A percentile compares a stretch with the other conserved stretches of the same genome.
These are phyloP conservation scores for Tachycineta bicolor DNA, from an alignment of 2,113 vertebrate species.

Conservation along the genomic window DNA sequence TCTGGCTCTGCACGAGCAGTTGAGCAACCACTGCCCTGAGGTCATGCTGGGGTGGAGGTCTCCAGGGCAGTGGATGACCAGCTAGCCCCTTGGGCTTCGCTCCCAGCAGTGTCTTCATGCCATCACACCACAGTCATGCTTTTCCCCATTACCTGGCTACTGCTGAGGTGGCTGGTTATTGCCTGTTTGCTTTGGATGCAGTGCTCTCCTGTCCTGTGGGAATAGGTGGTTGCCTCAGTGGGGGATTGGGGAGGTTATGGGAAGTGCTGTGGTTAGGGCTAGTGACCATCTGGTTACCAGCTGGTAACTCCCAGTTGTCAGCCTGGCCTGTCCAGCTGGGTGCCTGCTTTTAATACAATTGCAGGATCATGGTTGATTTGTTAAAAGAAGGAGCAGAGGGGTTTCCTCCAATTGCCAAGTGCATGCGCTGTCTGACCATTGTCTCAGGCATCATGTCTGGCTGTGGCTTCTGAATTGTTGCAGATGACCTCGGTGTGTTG, in stretches of 20 bases:
- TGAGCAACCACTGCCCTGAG: background rate
- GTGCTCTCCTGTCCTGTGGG: background rate
- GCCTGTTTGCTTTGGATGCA: background rate
- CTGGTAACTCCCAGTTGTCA: background rate
- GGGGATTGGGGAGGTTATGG: accelerated
- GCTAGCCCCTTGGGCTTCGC: background rate
- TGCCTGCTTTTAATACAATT: background rate
- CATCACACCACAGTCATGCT: background rate
- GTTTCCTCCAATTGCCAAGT: background rate
- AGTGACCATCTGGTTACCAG: background rate
- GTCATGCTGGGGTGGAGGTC: background rate
- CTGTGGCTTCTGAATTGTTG: background rate
- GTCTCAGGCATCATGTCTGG: accelerated
- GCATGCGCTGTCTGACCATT: background rate
- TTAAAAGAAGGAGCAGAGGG: background rate
- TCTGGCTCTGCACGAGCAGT: background rate
- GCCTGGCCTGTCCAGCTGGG: background rate
- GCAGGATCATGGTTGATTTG: background rate
- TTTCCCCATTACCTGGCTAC: background rate
- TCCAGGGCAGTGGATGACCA: background rate
- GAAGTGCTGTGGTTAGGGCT: background rate
- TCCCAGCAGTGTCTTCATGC: accelerated
- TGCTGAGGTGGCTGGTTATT: background rate
- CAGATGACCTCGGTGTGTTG: background rate
- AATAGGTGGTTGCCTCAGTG: background rate